A percentile compares a stretch with the other conserved stretches of the same genome.
These are phyloP conservation scores for Pantherophis guttatus DNA, from an alignment of 2,113 vertebrate species.

Conservation along the genomic window DNA sequence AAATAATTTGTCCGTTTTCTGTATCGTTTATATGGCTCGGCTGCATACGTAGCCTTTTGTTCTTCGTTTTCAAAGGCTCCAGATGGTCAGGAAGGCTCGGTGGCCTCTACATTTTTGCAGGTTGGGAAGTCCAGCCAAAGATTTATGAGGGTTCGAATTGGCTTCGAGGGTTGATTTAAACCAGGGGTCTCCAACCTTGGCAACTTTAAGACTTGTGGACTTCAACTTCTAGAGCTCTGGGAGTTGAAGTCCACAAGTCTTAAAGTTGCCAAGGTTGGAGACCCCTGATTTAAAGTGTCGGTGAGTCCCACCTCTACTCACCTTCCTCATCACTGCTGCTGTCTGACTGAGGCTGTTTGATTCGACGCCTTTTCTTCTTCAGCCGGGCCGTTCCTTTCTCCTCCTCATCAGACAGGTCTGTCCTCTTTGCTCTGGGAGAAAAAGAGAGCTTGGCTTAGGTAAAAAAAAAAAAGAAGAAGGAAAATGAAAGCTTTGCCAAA, in stretches of 20 bases:
- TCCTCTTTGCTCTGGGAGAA: slow-evolving; percentile 73
- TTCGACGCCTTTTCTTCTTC: slow-evolving; percentile 85
- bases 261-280: too few species aligned
- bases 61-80: not conserved
- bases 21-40: accelerated
- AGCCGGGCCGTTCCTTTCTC: slow-evolving; percentile 67
- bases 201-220: too few species aligned
- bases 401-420: slow-evolving; percentile 75
- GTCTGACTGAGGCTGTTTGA: slow-evolving; percentile 82
- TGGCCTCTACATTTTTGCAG: not conserved
- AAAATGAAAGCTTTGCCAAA: slow-evolving; percentile 10
- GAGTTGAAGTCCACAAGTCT: too few species aligned
- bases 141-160: not conserved
- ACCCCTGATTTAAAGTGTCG: not conserved
- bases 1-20: not conserved
- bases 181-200: too few species aligned
- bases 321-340: slow-evolving; percentile 96
- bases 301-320: slow-evolving; percentile 45
- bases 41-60: not conserved
- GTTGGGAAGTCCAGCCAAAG: not conserved
- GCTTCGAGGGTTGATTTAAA: not conserved
- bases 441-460: slow-evolving; percentile 2
- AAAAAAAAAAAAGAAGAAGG: not conserved
- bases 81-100: accelerated
- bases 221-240: too few species aligned